Percentiles rank a stretch among this genome's conserved stretches.
Conservation (phyloP, 2,113 vertebrate genomes). For the Poicephalus meyeri region DNA sequence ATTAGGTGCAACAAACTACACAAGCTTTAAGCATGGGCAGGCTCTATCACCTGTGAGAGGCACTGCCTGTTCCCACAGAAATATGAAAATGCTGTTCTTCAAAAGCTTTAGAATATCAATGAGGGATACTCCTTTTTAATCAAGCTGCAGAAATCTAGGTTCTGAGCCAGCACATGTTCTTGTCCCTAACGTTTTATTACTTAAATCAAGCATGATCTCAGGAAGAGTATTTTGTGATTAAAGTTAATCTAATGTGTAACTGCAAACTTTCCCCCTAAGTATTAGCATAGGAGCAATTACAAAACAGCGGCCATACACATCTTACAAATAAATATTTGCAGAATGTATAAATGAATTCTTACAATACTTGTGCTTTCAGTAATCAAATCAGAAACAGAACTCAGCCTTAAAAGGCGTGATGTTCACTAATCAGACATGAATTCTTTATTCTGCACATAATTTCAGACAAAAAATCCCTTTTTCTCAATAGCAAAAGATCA, state of each 20-base stretch:
- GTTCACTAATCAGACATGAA: neutral
- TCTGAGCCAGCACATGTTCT: neutral
- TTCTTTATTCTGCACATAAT: neutral
- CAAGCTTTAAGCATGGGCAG: neutral
- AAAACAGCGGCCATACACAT: neutral
- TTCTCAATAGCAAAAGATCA: neutral
- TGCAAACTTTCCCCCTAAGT: neutral
- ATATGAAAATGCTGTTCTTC: neutral
- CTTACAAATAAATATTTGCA: neutral
- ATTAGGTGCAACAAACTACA: neutral
- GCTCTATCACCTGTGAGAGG: neutral
- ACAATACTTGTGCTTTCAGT: neutral
- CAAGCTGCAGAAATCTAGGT: neutral
- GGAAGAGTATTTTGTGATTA: neutral
- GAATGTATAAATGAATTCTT: neutral
- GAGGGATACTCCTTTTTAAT: neutral
- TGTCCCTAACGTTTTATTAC: neutral
- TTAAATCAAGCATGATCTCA: neutral
- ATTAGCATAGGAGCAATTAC: neutral
- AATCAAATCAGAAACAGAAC: neutral
- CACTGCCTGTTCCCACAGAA: neutral
- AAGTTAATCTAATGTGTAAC: neutral
- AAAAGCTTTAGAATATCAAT: neutral
- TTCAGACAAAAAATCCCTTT: neutral
- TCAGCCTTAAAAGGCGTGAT: neutral